Evolutionary conservation across 1,140 invertebrate species (phyloP).

Genomic region (Papilio xuthus): DNA sequence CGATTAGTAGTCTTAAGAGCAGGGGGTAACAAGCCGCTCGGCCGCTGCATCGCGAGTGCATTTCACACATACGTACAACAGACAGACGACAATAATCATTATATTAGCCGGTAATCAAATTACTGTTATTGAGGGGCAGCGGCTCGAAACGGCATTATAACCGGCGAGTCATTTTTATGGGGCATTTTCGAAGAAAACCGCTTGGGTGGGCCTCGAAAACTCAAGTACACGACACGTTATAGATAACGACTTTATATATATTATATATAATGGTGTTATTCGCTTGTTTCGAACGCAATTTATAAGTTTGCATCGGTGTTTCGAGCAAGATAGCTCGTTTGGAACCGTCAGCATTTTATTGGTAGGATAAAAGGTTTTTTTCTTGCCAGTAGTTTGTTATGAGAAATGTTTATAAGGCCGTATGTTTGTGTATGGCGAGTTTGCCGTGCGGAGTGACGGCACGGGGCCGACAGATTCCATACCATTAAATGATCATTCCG

Average conservation of each 20-base stretch:
- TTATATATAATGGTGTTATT: conserved; percentile 42
- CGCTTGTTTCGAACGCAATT: conserved; percentile 16
- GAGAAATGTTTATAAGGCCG: conserved; percentile 52
- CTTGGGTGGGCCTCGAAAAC: conserved; percentile 58
- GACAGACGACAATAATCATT: conserved; percentile 42
- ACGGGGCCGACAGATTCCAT: conserved; percentile 21
- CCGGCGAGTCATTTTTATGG: conserved; percentile 61
- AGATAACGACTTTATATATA: conserved; percentile 35
- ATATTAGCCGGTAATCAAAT: conserved; percentile 50
- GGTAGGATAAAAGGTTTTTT: conserved; percentile 62
- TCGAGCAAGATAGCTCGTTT: conserved; percentile 52
- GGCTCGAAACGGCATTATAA: conserved; percentile 45
- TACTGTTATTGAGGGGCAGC: conserved; percentile 44
- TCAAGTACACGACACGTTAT: conserved; percentile 12
- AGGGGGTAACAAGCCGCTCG: conserved; percentile 23
- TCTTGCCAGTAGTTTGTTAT: conserved; percentile 51
- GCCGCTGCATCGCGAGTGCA: conserved; percentile 11
- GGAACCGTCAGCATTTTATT: conserved; percentile 66
- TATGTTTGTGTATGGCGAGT: conserved; percentile 39
- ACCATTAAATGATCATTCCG: conserved; percentile 15
- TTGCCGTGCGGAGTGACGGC: conserved; percentile 37
- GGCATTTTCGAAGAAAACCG: conserved; percentile 64
- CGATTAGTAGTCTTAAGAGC: not conserved
- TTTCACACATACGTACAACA: conserved; percentile 33
- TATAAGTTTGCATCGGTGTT: conserved; percentile 41